Conservation (phyloP, 1,140 invertebrate species). For the Pseudobourletiella spinata region DNA sequence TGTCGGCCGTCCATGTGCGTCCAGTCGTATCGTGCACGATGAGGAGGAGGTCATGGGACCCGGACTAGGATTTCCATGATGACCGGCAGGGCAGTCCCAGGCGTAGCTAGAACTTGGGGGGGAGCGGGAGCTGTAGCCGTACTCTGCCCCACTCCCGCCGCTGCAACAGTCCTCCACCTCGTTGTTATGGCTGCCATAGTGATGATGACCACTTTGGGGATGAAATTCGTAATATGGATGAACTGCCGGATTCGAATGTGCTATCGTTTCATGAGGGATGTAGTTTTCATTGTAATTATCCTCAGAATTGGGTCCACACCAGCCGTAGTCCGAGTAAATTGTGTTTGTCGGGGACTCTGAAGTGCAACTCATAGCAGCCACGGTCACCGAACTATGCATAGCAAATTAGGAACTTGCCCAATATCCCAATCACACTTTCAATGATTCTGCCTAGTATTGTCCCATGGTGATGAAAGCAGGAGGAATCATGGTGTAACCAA, state of each 20-base stretch:
- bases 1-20: constrained; percentile 9
- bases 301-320: constrained; percentile 5
- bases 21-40: no score
- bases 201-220: not conserved
- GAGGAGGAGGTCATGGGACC: not conserved
- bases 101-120: not conserved
- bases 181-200: not conserved
- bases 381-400: not conserved
- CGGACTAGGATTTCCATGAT: constrained; percentile 2
- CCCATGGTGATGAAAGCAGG: no score
- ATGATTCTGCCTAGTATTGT: no score
- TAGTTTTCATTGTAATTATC: constrained; percentile 5
- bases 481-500: no score
- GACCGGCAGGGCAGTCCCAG: not conserved
- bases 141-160: constrained; percentile 1
- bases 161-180: constrained; percentile 1
- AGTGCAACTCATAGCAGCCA: not conserved
- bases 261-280: not conserved
- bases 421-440: no score
- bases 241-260: not conserved
- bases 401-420: no score
- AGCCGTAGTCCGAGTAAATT: not conserved
- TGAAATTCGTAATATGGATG: not conserved
- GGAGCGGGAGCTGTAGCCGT: not conserved
- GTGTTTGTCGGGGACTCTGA: not conserved